These are phyloP conservation scores for Clupea harengus DNA, from an alignment of 2,113 vertebrate genomes.

Conservation along the genomic window DNA sequence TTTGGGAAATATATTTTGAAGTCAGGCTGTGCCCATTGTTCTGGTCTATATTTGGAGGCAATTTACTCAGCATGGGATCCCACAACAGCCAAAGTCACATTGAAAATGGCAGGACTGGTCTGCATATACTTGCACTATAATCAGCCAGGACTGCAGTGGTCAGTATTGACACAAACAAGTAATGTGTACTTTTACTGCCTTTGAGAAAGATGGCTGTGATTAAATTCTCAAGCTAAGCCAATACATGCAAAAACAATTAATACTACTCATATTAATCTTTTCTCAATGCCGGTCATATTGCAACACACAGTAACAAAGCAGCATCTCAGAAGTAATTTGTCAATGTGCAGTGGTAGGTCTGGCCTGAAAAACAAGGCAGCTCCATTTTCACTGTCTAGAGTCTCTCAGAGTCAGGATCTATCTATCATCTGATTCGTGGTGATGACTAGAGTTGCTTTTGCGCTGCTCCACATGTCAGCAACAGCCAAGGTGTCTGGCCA, in stretches of 20 bases:
- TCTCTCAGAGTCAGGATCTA: too few species aligned
- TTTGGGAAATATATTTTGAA: conserved; percentile 48
- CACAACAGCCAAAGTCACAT: conserved; percentile 25
- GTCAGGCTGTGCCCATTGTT: conserved; percentile 48
- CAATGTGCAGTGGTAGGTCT: neutral
- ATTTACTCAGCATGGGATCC: conserved; percentile 43
- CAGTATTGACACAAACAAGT: neutral
- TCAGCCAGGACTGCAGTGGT: neutral
- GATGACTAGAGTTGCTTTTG: neutral
- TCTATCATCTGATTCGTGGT: neutral
- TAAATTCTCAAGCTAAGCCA: neutral
- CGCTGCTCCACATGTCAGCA: neutral
- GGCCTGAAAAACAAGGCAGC: neutral
- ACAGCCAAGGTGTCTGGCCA: neutral
- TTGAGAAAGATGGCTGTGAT: conserved; percentile 12
- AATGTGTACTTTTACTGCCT: conserved; percentile 12
- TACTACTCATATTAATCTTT: neutral
- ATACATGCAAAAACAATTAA: neutral
- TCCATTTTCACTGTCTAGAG: neutral
- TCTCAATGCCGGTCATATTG: neutral
- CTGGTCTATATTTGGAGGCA: conserved; percentile 43
- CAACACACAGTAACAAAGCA: neutral
- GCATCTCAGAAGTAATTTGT: neutral
- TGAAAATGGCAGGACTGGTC: neutral
- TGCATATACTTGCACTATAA: neutral